Evolutionary conservation across 2,888 invertebrate genomes (phyloP).

Genomic region (Gortyna flavago): DNA sequence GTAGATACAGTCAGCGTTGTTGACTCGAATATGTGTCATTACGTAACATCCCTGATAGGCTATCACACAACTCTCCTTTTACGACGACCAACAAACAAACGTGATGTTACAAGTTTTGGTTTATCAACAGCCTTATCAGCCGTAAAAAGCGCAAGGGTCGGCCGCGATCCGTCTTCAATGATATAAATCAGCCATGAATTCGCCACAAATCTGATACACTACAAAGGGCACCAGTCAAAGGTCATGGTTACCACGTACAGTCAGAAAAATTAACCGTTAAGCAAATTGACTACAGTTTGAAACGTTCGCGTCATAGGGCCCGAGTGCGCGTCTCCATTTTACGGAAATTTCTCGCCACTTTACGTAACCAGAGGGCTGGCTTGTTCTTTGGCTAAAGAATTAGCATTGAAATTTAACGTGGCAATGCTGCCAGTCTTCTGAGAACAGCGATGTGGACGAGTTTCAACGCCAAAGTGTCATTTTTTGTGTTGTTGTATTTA

Average conservation of each 20-base stretch:
- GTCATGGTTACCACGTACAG: conserved; percentile 51
- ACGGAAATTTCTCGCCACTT: not conserved
- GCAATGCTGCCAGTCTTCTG: not conserved
- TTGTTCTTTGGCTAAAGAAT: not conserved
- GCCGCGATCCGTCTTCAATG: conserved; percentile 60
- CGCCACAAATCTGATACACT: conserved; percentile 57
- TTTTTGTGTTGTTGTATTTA: not conserved
- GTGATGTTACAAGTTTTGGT: conserved; percentile 56
- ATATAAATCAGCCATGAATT: conserved; percentile 60
- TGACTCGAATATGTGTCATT: conserved; percentile 37
- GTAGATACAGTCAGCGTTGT: conserved; percentile 36
- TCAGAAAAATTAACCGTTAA: not conserved
- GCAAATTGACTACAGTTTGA: not conserved
- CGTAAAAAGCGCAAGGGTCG: conserved; percentile 55
- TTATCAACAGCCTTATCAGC: conserved; percentile 58
- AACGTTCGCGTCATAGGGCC: no score
- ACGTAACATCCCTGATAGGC: conserved; percentile 37
- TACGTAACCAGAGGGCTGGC: not conserved
- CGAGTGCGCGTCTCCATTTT: no score
- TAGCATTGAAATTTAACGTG: not conserved
- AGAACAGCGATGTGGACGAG: no score
- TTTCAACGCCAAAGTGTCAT: no score
- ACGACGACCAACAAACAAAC: conserved; percentile 57
- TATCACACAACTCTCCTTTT: conserved; percentile 58
- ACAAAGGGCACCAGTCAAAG: conserved; percentile 56